Conservation (phyloP, 2,888 invertebrate genomes). For the Epistrophe grossulariae region DNA sequence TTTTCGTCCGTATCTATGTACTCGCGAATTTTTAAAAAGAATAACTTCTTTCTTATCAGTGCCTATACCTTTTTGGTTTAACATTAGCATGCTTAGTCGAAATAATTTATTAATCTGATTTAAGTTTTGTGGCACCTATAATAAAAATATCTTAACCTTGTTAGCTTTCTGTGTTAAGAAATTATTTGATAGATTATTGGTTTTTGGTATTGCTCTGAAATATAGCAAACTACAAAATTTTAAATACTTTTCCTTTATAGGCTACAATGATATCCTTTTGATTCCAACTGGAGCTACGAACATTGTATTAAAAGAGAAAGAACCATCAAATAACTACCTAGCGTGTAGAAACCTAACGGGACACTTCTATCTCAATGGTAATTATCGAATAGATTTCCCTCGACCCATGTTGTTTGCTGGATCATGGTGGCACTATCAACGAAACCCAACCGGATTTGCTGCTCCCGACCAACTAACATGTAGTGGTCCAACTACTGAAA, state of each 20-base stretch:
- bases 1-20: too few relatives aligned
- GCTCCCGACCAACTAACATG: slow-evolving; percentile 94
- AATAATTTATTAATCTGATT: too few relatives aligned
- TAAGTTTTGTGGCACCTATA: too few relatives aligned
- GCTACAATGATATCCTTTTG: slow-evolving; percentile 95
- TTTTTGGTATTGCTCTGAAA: neutral
- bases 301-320: slow-evolving; percentile 91
- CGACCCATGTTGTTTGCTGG: slow-evolving; percentile 92
- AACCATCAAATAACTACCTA: slow-evolving; percentile 94
- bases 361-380: slow-evolving; percentile 96
- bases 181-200: too few relatives aligned
- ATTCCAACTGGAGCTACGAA: slow-evolving; percentile 97
- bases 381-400: slow-evolving; percentile 97
- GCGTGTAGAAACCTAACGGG: slow-evolving; percentile 93
- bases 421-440: slow-evolving; percentile 93
- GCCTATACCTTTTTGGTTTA: too few relatives aligned
- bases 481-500: slow-evolving; percentile 95
- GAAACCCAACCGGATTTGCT: slow-evolving; percentile 91
- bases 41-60: too few relatives aligned
- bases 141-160: too few relatives aligned
- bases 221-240: neutral
- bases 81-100: too few relatives aligned
- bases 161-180: too few relatives aligned
- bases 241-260: slow-evolving; percentile 83
- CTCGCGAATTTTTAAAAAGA: too few relatives aligned